A percentile compares a stretch with the other conserved stretches of the same genome.
Evolutionary conservation across 2,797 vertebrate species (phyloP).

Genomic region (Vipera ursinii): DNA sequence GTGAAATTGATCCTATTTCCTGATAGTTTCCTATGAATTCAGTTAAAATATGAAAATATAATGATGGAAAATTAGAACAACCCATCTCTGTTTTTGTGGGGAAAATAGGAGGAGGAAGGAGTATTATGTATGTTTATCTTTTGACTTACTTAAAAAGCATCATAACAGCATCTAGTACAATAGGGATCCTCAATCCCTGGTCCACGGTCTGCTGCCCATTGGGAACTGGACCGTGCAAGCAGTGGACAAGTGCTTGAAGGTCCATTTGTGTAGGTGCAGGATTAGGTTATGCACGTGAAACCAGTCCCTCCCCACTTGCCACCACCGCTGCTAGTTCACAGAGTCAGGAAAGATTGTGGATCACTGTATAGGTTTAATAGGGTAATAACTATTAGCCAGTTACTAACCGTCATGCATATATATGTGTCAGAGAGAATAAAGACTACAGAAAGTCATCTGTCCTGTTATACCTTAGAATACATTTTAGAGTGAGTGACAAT

Average conservation of each 20-base stretch:
- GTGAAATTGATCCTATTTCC: neutral
- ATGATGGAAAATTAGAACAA: too few species aligned
- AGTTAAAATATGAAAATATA: neutral
- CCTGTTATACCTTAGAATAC: neutral
- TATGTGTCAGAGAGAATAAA: neutral
- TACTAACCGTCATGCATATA: neutral
- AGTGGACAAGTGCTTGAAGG: neutral
- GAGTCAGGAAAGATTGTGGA: neutral
- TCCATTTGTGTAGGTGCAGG: neutral
- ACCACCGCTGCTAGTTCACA: neutral
- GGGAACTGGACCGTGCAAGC: neutral
- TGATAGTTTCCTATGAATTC: neutral
- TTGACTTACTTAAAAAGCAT: too few species aligned
- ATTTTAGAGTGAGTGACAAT: neutral
- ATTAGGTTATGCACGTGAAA: neutral
- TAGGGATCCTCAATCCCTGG: neutral
- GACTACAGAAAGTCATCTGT: neutral
- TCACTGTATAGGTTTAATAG: neutral
- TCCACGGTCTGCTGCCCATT: neutral
- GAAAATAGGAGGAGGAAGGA: too few species aligned
- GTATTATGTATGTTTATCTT: too few species aligned
- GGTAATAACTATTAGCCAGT: neutral
- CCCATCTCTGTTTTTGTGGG: too few species aligned
- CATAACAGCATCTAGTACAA: neutral
- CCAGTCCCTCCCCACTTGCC: neutral